Base-by-base conservation (phyloP, 2,797 vertebrate genomes). In the Ctenochaetus hawaiiensis region DNA sequence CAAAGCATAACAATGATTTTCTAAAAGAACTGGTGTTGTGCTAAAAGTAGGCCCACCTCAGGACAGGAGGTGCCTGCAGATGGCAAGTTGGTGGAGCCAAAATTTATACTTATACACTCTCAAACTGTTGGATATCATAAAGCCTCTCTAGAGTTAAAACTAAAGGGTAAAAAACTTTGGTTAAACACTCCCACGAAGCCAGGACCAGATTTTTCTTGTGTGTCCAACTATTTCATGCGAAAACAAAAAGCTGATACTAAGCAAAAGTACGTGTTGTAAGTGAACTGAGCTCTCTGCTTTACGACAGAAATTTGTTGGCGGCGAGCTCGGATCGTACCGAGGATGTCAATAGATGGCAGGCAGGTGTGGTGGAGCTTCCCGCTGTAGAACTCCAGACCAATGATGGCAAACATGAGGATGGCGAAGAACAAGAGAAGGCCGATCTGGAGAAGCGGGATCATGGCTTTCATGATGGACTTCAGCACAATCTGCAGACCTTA, bases 401-500 rank as follows among this genome's bases (percentile, higher is more conserved):
- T 99, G 91, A 99, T 99, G 41, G 98, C 98, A 22, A 99, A 99
- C 98, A 99, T 99, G 88, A 99, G 96, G 92, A 99, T 99, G 57
- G 98, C 98, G 0, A 99, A 99, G 94, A 99, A 99, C 83, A 99
- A 95, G 53, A 99, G 96, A 57, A 99, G 96, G 61, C 98, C 98
- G 0, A 99, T 99, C 95, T 99, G 98, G 34, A 99, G 97, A 45
- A 99, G 96, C 1, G 98, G 98, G 73, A 99, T 97, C 98, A 99
- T 99, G 60, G 98, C 98, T 94, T 99, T 99, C 96, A 99, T 99
- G 90, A 99, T 99, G 91, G 98, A 99, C 94, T 99, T 99, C 88
- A 99, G 87, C 61, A 99, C 98, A 37, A 99, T 99, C 95, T 99
- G 98, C 80, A 99, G 92, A 87, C 98, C 98, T 99, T 71, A 18